A percentile compares a stretch with the other conserved stretches of the same genome.
Evolutionary conservation across 2,888 invertebrate species (phyloP).

Genomic region (Drosophila cognata): DNA sequence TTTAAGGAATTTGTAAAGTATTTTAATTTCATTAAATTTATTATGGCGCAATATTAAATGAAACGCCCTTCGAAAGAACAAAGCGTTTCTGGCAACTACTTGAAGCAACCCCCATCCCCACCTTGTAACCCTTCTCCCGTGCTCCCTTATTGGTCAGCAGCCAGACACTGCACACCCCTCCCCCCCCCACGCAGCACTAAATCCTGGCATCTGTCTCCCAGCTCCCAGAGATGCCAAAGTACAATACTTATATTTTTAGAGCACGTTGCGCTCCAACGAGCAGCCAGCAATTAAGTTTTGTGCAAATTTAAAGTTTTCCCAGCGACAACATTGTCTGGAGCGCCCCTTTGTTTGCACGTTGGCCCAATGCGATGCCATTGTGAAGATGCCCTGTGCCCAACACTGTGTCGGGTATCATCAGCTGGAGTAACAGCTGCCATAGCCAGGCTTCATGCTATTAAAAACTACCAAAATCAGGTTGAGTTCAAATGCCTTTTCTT

Average conservation of each 20-base stretch:
- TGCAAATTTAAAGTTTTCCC: slow-evolving; percentile 73
- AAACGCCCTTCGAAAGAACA: slow-evolving; percentile 32
- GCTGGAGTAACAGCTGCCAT: neutral
- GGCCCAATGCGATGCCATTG: slow-evolving; percentile 47
- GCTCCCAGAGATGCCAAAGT: slow-evolving; percentile 6
- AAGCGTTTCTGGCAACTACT: slow-evolving; percentile 33
- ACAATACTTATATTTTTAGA: slow-evolving; percentile 45
- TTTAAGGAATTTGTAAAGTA: slow-evolving; percentile 23
- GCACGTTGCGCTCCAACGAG: slow-evolving; percentile 42
- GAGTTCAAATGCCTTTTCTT: neutral
- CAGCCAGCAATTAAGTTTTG: slow-evolving; percentile 73
- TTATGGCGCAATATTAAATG: slow-evolving; percentile 30
- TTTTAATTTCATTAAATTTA: slow-evolving; percentile 41
- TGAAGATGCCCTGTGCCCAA: slow-evolving; percentile 23
- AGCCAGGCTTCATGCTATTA: neutral
- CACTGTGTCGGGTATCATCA: neutral
- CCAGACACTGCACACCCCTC: slow-evolving; percentile 12
- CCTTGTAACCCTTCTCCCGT: neutral
- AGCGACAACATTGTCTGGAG: slow-evolving; percentile 75
- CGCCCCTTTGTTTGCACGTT: slow-evolving; percentile 74
- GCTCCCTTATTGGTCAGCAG: slow-evolving; percentile 37
- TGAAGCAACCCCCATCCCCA: slow-evolving; percentile 3
- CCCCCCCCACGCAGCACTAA: neutral
- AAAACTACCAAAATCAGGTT: neutral
- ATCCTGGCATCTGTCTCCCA: slow-evolving; percentile 1